Evolutionary conservation across 35 echinoderm and acorn worm genomes (phyloP), one percentile per base, ranked within the genome.

Genomic region (Hemicentrotus pulcherrimus): DNA sequence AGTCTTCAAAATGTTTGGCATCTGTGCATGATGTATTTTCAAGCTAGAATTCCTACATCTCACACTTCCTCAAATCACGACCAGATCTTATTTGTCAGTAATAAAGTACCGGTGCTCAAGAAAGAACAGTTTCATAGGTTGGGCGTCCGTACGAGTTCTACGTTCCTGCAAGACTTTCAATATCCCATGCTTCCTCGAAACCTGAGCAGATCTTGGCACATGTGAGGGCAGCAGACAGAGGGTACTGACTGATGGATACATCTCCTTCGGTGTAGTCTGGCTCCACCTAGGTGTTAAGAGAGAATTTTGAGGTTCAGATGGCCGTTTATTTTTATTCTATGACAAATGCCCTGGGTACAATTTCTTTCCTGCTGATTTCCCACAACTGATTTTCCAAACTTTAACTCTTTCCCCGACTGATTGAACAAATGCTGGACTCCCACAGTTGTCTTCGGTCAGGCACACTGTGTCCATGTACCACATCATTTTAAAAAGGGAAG

Each of bases 171-270:
- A 93, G 91, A 13, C 48, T 93, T 47, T 93, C 86, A 31, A 99
- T 94, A 45, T 97, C 97, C 98, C 98, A 99, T 7, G 95, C 97
- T 86, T 99, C 98, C 93, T 99, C 98, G 95, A 99, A 99, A 47
- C 94, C 98, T 28, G 98, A 98, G 89, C 98, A 99, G 32, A 99
- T 94, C 95, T 99, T 99, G 24, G 97, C 94, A 95, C 98, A 99
- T 11, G 98, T 98, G 94, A 99, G 96, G 50, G 98, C 98, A 86
- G 96, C 98, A 94, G 98, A 99, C 85, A 99, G 59, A 58, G 98
- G 98, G 65, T 99, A 99, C 32, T 98, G 95, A 91, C 98, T 99
- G 32, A 99, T 97, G 2, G 97, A 47, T 16, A 99, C 92, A 45
- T 99, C 98, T 47, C 97, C 98, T 95, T 99, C 98, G 24, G 96